phyloP scores from a whole-genome alignment of 2,113 vertebrate species.

The Ictidomys tridecemlineatus region DNA sequence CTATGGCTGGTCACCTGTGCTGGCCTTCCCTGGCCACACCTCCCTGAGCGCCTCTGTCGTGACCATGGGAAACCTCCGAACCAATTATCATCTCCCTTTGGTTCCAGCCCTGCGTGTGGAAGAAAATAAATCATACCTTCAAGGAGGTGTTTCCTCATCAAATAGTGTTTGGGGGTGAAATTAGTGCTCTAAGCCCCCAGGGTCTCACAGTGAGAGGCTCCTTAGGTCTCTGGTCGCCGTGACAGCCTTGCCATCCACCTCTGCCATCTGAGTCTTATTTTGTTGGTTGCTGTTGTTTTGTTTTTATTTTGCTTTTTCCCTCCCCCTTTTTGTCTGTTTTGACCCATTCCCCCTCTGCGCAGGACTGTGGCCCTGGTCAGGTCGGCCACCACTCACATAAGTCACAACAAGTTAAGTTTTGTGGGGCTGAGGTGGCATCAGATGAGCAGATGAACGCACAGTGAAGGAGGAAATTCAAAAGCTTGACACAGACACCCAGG shows the following conservation, averaged over 20 bases:
- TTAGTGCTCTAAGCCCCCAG: neutral
- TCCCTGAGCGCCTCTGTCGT: neutral
- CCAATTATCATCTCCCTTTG: neutral
- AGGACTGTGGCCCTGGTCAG: neutral
- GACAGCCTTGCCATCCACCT: neutral
- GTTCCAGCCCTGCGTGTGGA: neutral
- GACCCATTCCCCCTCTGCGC: accelerated
- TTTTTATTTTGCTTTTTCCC: neutral
- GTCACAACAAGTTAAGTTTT: neutral
- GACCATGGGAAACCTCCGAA: neutral
- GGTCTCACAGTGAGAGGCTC: neutral
- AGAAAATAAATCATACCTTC: constrained; percentile 31
- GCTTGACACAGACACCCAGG: neutral
- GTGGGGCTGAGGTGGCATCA: accelerated
- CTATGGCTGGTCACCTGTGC: neutral
- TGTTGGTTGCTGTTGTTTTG: neutral
- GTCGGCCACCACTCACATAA: neutral
- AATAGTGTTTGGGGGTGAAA: constrained; percentile 2
- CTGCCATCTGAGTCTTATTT: neutral
- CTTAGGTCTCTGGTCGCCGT: neutral
- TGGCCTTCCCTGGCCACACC: accelerated
- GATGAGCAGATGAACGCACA: neutral
- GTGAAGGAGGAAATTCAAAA: neutral
- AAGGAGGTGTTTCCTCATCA: neutral
- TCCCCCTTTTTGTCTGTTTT: neutral